phyloP scores from a whole-genome alignment of 2,797 vertebrate genomes.

The Lacerta viridis region DNA sequence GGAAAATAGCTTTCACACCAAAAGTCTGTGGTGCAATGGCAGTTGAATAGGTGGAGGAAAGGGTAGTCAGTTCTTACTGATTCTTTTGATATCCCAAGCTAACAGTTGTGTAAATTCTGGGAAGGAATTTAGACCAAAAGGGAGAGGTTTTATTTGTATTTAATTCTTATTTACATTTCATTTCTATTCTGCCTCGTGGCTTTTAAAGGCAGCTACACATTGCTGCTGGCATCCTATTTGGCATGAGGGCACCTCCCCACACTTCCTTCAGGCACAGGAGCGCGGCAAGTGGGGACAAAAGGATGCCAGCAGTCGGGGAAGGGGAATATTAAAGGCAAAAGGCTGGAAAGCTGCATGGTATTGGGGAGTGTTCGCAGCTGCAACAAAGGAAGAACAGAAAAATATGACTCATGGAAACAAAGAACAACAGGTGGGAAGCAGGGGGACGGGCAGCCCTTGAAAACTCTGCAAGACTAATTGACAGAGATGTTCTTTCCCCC shows the following conservation, averaged over 20 bases:
- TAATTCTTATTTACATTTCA: neutral
- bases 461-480: neutral
- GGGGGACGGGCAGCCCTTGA: neutral
- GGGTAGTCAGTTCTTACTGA: too few relatives aligned
- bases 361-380: neutral
- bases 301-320: neutral
- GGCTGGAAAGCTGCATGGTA: neutral
- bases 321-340: neutral
- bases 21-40: too few relatives aligned
- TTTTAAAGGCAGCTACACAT: neutral
- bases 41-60: too few relatives aligned
- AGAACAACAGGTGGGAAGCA: neutral
- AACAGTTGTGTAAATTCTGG: too few relatives aligned
- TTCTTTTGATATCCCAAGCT: too few relatives aligned
- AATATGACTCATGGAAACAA: neutral
- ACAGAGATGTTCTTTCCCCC: neutral
- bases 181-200: neutral
- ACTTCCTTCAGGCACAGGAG: neutral
- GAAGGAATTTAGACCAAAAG: neutral
- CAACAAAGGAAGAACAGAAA: neutral
- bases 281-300: neutral
- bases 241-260: neutral
- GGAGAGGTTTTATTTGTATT: neutral
- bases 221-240: neutral
- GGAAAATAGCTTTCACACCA: too few relatives aligned